Evolutionary conservation across 1,140 invertebrate species (phyloP).

Genomic region (Macrocentrus cingulum): DNA sequence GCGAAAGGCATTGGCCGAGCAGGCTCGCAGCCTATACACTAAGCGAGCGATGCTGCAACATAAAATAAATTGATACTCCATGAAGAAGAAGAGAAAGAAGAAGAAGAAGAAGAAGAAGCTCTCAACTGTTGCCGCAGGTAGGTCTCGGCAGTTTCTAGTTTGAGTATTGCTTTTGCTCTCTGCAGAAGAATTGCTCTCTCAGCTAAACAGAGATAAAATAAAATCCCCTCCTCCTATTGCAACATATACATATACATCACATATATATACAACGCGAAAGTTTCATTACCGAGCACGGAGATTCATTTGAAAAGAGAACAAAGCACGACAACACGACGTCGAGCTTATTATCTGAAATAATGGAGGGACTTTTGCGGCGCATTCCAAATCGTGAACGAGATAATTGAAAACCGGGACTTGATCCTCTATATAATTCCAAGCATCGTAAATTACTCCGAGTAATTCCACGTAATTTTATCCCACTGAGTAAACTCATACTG

Average conservation of each 20-base stretch:
- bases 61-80: constrained; percentile 13
- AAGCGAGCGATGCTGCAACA: neutral
- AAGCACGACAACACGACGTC: neutral
- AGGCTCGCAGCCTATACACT: neutral
- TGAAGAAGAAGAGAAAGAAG: neutral
- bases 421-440: neutral
- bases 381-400: constrained; percentile 13
- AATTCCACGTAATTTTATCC: no score
- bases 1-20: neutral
- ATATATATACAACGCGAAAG: neutral
- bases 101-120: neutral
- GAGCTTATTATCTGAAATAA: constrained; percentile 16
- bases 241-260: neutral
- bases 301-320: constrained; percentile 14
- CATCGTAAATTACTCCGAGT: constrained; percentile 1
- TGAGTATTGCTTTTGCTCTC: neutral
- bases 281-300: constrained; percentile 15
- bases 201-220: neutral
- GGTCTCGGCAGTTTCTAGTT: neutral
- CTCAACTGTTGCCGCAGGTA: neutral
- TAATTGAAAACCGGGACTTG: constrained; percentile 16
- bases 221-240: neutral
- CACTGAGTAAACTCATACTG: no score
- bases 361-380: constrained; percentile 4
- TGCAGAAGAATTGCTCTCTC: neutral